Base-by-base conservation (phyloP, 1,140 invertebrate species). In the Drosophila varians region DNA sequence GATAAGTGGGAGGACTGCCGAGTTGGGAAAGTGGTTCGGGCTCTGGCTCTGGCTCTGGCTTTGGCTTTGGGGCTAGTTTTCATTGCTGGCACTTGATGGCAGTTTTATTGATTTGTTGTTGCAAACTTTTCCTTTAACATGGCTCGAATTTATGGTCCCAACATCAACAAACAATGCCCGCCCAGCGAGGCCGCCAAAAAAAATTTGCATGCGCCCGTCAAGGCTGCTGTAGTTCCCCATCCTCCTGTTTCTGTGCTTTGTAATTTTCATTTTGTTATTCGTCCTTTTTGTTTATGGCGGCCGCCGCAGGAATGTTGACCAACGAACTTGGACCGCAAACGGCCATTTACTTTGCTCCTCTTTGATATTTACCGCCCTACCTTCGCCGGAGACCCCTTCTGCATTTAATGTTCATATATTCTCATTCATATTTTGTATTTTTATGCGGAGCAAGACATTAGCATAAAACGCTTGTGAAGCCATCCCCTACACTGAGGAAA, bases 91-190 rank as follows among this genome's bases (percentile, higher is more conserved):
- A 62, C 75, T 75, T 76, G 56, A 86, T 68, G 75, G 72, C 61
- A 64, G 54, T 79, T 84, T 87, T 80, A 87, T 84, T 86, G 77
- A 84, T 84, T 87, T 76, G 65, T 76, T 79, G 71, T 77, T 70
- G 74, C 56, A 48, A 84, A 86, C 49, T 80, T 84, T 73, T 57
- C 60, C 61, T 58, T 51, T 68, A 47, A 78, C 61, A 53, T 57
- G 72, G 43, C 72, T 54, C 48, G 26, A 75, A 87, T 87, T 80
- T 80, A 76, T 86, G 82, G 71, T 36, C 42, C 61, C 43, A 36
- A 47, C 66, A 69, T 38, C 26, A 75, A 38, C 34, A 74, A 66
- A 62, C 62, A 76, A 48, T 46, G 42, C 51, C 48, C 43, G 34
- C 21, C 43, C 25, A 34, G 40, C 42, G 52, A 53, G 66, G 49